Percentiles rank a stretch among this genome's conserved stretches.
phyloP scores from a whole-genome alignment of 2,113 vertebrate species.

The Aegotheles bennettii region DNA sequence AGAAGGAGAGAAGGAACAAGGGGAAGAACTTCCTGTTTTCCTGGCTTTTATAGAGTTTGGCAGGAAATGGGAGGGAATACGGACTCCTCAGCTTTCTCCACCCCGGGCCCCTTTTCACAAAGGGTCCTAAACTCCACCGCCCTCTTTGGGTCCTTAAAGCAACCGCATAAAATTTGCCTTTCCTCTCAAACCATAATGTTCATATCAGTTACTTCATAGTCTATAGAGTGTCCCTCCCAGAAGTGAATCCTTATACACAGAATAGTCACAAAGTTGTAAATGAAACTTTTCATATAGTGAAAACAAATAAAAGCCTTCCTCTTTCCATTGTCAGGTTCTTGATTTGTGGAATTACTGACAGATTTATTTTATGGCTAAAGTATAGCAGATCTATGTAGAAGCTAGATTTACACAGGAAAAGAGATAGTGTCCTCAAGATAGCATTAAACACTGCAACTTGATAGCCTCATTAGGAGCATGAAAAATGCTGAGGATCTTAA shows the following conservation, averaged over 20 bases:
- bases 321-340: background rate
- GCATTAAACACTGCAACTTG: background rate
- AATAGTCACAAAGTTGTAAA: background rate
- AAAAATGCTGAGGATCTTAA: background rate
- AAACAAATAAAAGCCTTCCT: background rate
- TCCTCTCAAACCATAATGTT: too few species aligned
- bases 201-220: background rate
- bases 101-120: too few species aligned
- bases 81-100: too few species aligned
- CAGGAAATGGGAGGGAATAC: too few species aligned
- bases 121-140: too few species aligned
- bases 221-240: background rate
- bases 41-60: too few species aligned
- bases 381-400: background rate
- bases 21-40: too few species aligned
- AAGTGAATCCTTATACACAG: background rate
- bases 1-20: too few species aligned
- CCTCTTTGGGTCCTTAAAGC: too few species aligned
- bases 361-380: background rate
- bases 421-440: background rate
- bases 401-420: background rate
- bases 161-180: too few species aligned
- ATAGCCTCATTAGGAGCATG: background rate
- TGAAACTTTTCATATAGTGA: background rate
- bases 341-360: background rate